Percentiles rank a stretch among this genome's conserved stretches.
Conservation (phyloP, 2,797 vertebrate genomes). For the Neoniphon sammara region DNA sequence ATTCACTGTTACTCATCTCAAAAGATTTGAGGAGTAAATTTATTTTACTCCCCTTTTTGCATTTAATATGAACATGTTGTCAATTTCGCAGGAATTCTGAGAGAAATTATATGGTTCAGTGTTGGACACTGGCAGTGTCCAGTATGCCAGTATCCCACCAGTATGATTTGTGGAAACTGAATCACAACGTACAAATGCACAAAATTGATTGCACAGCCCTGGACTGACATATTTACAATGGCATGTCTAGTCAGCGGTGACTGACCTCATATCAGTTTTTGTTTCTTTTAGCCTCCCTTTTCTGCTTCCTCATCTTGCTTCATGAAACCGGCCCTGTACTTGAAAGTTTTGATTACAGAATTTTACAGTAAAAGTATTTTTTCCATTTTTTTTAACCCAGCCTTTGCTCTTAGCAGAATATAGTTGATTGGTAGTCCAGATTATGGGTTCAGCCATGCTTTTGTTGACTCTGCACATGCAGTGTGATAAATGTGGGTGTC, state of each 20-base stretch:
- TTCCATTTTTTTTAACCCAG: background rate
- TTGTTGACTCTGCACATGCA: constrained; percentile 1
- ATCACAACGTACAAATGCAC: constrained; percentile 30
- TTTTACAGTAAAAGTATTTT: background rate
- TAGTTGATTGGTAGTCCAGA: background rate
- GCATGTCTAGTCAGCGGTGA: constrained; percentile 39
- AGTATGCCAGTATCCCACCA: constrained; percentile 21
- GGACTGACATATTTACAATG: constrained; percentile 44
- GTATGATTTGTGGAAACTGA: constrained; percentile 47
- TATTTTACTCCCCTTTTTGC: too few relatives aligned
- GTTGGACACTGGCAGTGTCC: too few relatives aligned
- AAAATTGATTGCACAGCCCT: constrained; percentile 59
- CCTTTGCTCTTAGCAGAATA: constrained; percentile 1
- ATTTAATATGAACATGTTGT: too few relatives aligned
- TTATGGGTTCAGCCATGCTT: background rate
- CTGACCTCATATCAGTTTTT: constrained; percentile 67
- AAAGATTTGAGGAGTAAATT: too few relatives aligned
- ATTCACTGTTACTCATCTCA: too few relatives aligned
- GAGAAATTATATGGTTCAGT: too few relatives aligned
- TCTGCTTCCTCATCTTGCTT: constrained; percentile 27
- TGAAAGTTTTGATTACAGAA: constrained; percentile 1
- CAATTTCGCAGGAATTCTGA: too few relatives aligned
- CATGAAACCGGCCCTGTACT: constrained; percentile 7
- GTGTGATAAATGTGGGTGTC: background rate
- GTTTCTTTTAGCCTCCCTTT: constrained; percentile 27